Percentiles rank a stretch among this genome's conserved stretches.
These are phyloP conservation scores for Drosophila ironensis DNA, from an alignment of 1,140 invertebrate genomes.

Conservation along the genomic window DNA sequence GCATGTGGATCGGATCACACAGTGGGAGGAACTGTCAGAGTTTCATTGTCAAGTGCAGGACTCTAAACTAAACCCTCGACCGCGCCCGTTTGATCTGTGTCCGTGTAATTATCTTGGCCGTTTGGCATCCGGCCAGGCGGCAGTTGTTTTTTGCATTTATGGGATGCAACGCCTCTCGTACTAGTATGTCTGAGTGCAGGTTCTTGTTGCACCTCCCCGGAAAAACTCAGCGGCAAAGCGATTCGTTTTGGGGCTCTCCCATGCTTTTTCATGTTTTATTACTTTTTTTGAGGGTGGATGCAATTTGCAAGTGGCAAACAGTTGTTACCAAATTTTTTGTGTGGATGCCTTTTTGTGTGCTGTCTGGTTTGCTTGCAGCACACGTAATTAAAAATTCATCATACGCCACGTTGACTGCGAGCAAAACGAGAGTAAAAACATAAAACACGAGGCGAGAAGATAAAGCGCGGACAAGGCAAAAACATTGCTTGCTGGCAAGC, in stretches of 20 bases:
- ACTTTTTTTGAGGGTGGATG: constrained; percentile 13
- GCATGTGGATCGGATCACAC: too few relatives aligned
- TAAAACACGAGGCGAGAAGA: constrained; percentile 1
- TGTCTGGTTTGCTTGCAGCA: constrained; percentile 33
- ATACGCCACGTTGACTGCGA: constrained; percentile 66
- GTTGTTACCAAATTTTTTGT: constrained; percentile 33
- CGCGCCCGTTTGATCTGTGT: constrained; percentile 12
- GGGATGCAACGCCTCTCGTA: constrained; percentile 18
- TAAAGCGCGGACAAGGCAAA: constrained; percentile 3
- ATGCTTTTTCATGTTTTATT: constrained; percentile 15
- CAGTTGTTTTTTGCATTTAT: constrained; percentile 35
- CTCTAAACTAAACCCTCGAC: not conserved
- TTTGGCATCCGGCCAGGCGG: constrained; percentile 27
- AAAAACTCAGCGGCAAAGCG: constrained; percentile 8
- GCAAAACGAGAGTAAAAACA: constrained; percentile 4
- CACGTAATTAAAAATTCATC: constrained; percentile 78
- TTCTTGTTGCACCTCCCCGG: constrained; percentile 6
- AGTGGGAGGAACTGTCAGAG: too few relatives aligned
- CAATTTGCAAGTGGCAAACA: constrained; percentile 54
- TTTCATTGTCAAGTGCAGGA: constrained; percentile 31
- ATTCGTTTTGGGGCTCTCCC: constrained; percentile 33
- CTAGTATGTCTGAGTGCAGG: not conserved
- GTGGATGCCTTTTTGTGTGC: constrained; percentile 8
- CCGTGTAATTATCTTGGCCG: constrained; percentile 58
- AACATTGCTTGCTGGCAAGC: constrained; percentile 10